phyloP scores from a whole-genome alignment of 1,140 invertebrate genomes.

The Meloidogyne floridensis region DNA sequence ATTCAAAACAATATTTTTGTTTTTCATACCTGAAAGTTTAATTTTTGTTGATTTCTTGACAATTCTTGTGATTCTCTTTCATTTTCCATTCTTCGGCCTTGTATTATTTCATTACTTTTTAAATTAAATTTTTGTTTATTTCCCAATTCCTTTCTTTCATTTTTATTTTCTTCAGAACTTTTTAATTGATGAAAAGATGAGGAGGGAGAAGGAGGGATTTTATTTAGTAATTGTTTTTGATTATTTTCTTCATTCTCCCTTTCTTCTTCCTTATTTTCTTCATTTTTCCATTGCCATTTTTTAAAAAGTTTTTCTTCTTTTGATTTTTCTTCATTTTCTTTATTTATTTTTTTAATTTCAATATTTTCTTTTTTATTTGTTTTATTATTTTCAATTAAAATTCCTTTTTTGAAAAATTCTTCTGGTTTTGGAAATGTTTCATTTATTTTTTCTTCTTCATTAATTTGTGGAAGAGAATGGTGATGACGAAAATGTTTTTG shows the following conservation, averaged over 20 bases:
- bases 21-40: too few species aligned
- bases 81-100: neutral
- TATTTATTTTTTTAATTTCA: neutral
- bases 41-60: neutral
- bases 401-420: neutral
- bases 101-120: neutral
- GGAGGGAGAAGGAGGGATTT: neutral
- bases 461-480: neutral
- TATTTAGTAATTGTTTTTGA: neutral
- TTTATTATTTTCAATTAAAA: neutral
- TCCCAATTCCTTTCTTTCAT: too few species aligned
- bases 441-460: neutral
- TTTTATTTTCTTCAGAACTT: neutral
- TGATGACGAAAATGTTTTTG: slow-evolving; percentile 3
- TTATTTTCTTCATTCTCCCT: neutral
- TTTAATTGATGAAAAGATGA: neutral
- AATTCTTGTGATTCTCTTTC: neutral
- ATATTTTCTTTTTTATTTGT: neutral
- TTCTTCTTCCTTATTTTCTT: neutral
- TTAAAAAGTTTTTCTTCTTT: neutral
- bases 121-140: neutral
- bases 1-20: too few species aligned
- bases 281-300: slow-evolving; percentile 3
- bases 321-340: neutral
- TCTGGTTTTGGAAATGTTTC: neutral